Evolutionary conservation across 2,113 vertebrate species (phyloP), one percentile per base, ranked within the genome.

Genomic region (Hassar affinis): DNA sequence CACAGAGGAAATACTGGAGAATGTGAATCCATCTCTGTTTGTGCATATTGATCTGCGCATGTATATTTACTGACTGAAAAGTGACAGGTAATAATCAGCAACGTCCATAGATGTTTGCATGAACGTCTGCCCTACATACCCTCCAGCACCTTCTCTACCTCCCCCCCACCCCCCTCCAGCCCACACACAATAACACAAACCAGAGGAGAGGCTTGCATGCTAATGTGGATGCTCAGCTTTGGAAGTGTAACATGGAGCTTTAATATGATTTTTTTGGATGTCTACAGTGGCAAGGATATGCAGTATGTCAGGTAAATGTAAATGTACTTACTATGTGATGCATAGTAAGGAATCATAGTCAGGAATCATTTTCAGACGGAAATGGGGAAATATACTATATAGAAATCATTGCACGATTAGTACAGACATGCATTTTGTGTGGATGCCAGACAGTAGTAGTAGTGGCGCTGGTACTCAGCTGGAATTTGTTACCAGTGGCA

Each of bases 1-100:
- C 45, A 38, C 30, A 72, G 62, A 78, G 47, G 62, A 33, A 68
- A 57, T 11, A 33, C 25, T 54, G 18, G 15, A 57, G 33, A 25
- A 57, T 25, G 56, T 2, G 42, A 49, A 57, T 59, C 14, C 8
- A 52, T 35, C 25, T 42, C 64, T 25, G 66, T 12, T 52, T 20
- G n/a, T 51, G 68, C 57, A 38, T 74, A 62, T 56, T 78, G 74
- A 71, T 85, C 49, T 38, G 33, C 45, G 79, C 57, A 33, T 66
- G 22, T 74, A 66, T 45, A 47, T 81, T 80, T 83, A 64, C 15
- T 66, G 47, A 66, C 76, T 17, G 64, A 72, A 33, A 72, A 74
- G 51, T 54, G 35, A 71, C 69, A 75, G 42, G 30, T 69, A 52
- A 81, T 69, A 68, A 69, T 81, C 79, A 71, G 64, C 49, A 56